Conservation (phyloP, 2,888 invertebrate genomes). For the Brenthis daphne region DNA sequence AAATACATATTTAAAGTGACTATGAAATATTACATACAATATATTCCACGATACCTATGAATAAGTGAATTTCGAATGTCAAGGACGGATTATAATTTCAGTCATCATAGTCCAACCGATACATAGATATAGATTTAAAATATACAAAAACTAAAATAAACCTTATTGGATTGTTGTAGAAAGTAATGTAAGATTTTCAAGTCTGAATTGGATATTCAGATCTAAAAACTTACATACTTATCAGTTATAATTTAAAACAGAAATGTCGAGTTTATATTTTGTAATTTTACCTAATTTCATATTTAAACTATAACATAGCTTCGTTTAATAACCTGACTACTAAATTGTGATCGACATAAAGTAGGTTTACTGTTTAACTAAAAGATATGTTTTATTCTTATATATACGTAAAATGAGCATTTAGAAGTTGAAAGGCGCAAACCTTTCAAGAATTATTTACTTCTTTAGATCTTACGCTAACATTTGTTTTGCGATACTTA, state of each 20-base stretch:
- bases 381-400: slow-evolving; percentile 48
- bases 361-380: slow-evolving; percentile 12
- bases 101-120: slow-evolving; percentile 30
- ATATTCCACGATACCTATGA: slow-evolving; percentile 36
- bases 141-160: slow-evolving; percentile 21
- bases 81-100: slow-evolving; percentile 33
- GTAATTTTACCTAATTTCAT: neutral
- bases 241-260: neutral
- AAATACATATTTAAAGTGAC: slow-evolving; percentile 40
- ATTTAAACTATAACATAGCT: neutral
- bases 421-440: slow-evolving; percentile 32
- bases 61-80: slow-evolving; percentile 26
- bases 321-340: neutral
- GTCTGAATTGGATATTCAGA: no score
- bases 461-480: slow-evolving; percentile 47
- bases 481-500: slow-evolving; percentile 67
- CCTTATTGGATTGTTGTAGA: no score
- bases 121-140: slow-evolving; percentile 7
- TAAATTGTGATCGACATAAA: slow-evolving; percentile 8
- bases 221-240: no score
- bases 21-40: slow-evolving; percentile 39
- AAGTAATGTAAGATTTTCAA: no score
- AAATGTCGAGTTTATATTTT: neutral
- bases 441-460: slow-evolving; percentile 31
- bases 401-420: slow-evolving; percentile 48